Percentiles rank a stretch among this genome's conserved stretches.
phyloP scores from a whole-genome alignment of 2,797 vertebrate genomes.

The Typhlichthys subterraneus region DNA sequence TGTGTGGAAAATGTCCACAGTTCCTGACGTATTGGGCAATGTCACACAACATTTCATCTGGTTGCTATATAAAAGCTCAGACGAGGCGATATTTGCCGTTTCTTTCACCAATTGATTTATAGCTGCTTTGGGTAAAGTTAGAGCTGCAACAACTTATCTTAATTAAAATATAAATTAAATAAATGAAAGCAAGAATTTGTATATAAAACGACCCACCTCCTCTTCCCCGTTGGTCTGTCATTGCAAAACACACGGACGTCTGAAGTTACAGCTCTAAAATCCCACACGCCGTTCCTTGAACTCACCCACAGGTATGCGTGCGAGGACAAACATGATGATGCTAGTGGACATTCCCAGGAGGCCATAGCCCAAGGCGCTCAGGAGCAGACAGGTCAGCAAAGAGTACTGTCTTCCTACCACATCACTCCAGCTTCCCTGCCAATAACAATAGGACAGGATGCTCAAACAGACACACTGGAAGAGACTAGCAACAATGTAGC shows the following conservation, averaged over 20 bases:
- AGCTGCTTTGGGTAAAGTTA: too few relatives aligned
- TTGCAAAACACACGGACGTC: too few relatives aligned
- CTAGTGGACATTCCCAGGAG: conserved; percentile 88
- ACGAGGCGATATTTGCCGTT: not conserved
- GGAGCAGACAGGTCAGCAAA: conserved; percentile 87
- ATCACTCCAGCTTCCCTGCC: conserved; percentile 96
- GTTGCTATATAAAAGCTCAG: not conserved
- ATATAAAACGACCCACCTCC: too few relatives aligned
- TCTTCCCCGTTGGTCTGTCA: too few relatives aligned
- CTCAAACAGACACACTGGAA: not conserved
- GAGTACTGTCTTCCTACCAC: conserved; percentile 87
- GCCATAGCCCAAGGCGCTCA: conserved; percentile 89
- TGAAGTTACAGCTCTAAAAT: too few relatives aligned
- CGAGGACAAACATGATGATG: conserved; percentile 85
- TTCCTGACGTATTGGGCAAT: too few relatives aligned
- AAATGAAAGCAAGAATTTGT: too few relatives aligned
- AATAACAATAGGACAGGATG: conserved; percentile 28
- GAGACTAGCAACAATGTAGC: not conserved
- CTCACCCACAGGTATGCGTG: conserved; percentile 91
- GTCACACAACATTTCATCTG: not conserved
- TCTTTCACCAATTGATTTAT: not conserved
- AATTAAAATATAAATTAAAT: too few relatives aligned
- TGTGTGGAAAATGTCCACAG: too few relatives aligned
- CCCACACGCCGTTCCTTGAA: conserved; percentile 23
- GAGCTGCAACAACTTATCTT: too few relatives aligned